Evolutionary conservation across 1,140 invertebrate species (phyloP).

Genomic region (Latrodectus geometricus): DNA sequence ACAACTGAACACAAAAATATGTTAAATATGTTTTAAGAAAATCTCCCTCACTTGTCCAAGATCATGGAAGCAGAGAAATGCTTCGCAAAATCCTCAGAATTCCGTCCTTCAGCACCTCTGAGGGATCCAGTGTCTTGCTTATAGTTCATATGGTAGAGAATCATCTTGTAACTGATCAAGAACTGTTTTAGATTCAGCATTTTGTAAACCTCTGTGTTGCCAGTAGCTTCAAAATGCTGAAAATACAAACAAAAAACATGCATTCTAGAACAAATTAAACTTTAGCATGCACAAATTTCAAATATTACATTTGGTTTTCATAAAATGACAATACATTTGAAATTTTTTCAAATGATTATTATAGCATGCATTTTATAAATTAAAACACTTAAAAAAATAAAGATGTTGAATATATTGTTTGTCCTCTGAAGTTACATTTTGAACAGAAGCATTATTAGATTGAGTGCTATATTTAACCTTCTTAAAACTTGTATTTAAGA

Average conservation of each 20-base stretch:
- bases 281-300: no score
- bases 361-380: no score
- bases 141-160: slow-evolving; percentile 23
- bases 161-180: slow-evolving; percentile 30
- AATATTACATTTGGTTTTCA: no score
- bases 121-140: neutral
- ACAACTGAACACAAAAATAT: neutral
- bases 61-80: slow-evolving; percentile 46
- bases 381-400: no score
- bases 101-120: neutral
- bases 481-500: no score
- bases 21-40: neutral
- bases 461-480: no score
- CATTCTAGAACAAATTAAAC: no score
- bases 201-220: slow-evolving; percentile 31
- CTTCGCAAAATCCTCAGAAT: neutral
- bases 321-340: no score
- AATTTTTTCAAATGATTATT: no score
- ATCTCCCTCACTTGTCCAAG: slow-evolving; percentile 44
- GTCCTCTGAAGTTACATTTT: no score
- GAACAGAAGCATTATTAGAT: no score
- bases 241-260: neutral
- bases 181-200: slow-evolving; percentile 36
- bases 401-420: no score
- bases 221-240: slow-evolving; percentile 4